Percentiles rank a stretch among this genome's conserved stretches.
Evolutionary conservation across 2,113 vertebrate species (phyloP).

Genomic region (Melierax canorus): DNA sequence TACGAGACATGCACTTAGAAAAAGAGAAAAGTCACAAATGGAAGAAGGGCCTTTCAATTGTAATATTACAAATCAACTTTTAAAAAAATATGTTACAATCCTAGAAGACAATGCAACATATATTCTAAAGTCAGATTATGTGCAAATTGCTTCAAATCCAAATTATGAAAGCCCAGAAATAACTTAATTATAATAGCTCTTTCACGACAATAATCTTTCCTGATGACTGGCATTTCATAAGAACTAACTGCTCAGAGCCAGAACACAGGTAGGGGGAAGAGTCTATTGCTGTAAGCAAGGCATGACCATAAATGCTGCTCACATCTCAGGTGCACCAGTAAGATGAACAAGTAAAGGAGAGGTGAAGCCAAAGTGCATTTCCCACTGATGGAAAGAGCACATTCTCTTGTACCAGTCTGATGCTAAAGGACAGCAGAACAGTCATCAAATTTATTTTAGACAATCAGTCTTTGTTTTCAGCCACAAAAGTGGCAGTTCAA

Average conservation of each 20-base stretch:
- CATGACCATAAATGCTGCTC: neutral
- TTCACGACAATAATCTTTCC: neutral
- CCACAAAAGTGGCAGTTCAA: neutral
- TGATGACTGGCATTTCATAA: neutral
- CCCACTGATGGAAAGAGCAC: neutral
- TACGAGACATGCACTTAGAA: neutral
- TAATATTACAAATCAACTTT: neutral
- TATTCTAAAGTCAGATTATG: neutral
- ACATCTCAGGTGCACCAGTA: neutral
- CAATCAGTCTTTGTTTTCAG: neutral
- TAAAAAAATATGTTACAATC: neutral
- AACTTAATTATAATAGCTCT: neutral
- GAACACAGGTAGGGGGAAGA: neutral
- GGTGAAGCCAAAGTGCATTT: neutral
- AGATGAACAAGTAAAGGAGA: neutral
- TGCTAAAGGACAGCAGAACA: neutral
- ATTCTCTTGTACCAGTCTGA: neutral
- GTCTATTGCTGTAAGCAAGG: neutral
- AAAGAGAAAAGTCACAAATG: neutral
- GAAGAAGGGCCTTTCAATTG: neutral
- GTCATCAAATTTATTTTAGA: neutral
- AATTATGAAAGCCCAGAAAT: neutral
- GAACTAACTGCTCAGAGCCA: neutral
- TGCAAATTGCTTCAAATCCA: neutral
- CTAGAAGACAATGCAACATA: fast-evolving